Evolutionary conservation across 2,113 vertebrate species (phyloP).

Genomic region (Scophthalmus maximus): DNA sequence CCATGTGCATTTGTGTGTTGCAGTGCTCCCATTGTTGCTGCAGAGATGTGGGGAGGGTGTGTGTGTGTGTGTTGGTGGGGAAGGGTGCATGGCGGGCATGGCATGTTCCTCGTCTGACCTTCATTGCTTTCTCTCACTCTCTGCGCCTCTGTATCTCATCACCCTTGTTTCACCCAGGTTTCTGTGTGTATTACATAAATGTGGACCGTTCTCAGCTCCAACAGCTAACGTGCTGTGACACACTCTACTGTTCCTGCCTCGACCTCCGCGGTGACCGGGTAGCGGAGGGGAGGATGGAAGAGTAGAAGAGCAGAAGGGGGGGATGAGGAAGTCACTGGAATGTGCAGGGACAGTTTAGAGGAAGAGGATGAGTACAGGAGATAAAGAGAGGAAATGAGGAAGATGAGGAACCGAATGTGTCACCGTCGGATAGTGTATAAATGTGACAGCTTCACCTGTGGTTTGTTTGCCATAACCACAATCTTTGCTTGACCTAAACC

Average conservation of each 20-base stretch:
- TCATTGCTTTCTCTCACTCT: conserved; percentile 14
- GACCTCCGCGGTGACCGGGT: conserved; percentile 41
- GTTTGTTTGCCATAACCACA: not conserved
- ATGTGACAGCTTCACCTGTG: too few species aligned
- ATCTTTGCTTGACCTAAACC: not conserved
- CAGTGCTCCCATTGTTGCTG: conserved; percentile 44
- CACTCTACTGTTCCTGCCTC: conserved; percentile 49
- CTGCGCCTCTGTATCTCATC: conserved; percentile 42
- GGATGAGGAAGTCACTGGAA: conserved; percentile 14
- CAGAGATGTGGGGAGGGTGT: conserved; percentile 32
- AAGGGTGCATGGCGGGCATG: conserved; percentile 44
- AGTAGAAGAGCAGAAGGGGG: not conserved
- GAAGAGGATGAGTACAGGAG: not conserved
- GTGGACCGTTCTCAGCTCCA: conserved; percentile 50
- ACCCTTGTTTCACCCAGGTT: conserved; percentile 56
- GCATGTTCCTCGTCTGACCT: conserved; percentile 61
- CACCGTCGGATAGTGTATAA: too few species aligned
- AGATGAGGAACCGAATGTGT: not conserved
- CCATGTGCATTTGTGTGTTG: conserved; percentile 68
- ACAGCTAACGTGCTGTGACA: conserved; percentile 65
- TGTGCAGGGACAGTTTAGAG: conserved; percentile 31
- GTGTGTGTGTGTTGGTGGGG: conserved; percentile 17
- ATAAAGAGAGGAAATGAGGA: not conserved
- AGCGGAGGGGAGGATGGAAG: not conserved
- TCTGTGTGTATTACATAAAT: conserved; percentile 68